Evolutionary conservation across 2,113 vertebrate genomes (phyloP).

Genomic region (Hucho hucho): DNA sequence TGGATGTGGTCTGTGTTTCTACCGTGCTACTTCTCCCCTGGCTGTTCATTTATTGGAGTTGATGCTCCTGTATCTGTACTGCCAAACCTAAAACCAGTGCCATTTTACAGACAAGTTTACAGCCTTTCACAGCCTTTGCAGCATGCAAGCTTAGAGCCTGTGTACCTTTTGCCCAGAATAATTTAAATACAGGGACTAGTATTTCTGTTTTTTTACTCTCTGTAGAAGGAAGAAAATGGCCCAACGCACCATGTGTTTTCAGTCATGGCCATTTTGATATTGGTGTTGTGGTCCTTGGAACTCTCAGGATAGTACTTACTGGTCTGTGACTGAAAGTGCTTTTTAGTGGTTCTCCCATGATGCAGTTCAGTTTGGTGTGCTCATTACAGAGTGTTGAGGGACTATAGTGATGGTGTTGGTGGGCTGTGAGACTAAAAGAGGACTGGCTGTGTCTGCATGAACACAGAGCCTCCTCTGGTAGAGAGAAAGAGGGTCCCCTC

Average conservation of each 20-base stretch:
- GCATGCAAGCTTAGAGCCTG: not conserved
- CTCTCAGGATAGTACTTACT: slow-evolving; percentile 11
- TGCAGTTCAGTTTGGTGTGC: slow-evolving; percentile 41
- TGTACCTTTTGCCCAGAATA: not conserved
- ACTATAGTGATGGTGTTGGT: slow-evolving; percentile 54
- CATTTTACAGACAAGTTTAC: not conserved
- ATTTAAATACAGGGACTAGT: slow-evolving; percentile 1
- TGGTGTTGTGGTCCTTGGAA: not conserved
- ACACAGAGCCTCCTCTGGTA: slow-evolving; percentile 62
- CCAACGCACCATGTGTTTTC: not conserved
- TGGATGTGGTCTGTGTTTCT: no score
- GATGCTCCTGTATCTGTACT: not conserved
- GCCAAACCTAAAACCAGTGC: slow-evolving; percentile 21
- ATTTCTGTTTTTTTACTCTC: slow-evolving; percentile 19
- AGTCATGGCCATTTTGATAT: slow-evolving; percentile 1
- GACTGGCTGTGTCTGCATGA: slow-evolving; percentile 59
- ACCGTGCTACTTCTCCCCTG: no score
- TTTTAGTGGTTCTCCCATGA: slow-evolving; percentile 49
- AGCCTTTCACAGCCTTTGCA: not conserved
- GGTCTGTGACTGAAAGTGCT: slow-evolving; percentile 19
- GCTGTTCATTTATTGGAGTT: no score
- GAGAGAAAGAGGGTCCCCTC: slow-evolving; percentile 20
- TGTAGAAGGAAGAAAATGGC: not conserved
- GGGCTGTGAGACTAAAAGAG: slow-evolving; percentile 46
- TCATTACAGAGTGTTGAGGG: slow-evolving; percentile 40